phyloP scores from a whole-genome alignment of 1,140 invertebrate genomes.

The Sinonovacula constricta region DNA sequence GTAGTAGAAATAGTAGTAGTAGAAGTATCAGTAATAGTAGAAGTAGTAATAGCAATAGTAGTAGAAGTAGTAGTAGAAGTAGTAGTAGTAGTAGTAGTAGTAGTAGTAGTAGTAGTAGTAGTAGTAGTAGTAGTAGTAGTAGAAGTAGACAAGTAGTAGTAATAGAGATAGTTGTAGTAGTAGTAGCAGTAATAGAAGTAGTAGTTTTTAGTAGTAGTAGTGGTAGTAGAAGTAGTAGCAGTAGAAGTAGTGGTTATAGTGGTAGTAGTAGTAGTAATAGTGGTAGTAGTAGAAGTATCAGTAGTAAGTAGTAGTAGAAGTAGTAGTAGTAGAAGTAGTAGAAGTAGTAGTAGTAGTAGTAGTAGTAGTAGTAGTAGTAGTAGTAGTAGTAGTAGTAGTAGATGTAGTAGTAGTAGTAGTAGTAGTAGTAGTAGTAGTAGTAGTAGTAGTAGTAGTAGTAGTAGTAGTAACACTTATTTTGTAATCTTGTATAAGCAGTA shows the following conservation, averaged over 20 bases:
- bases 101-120: slow-evolving; percentile 44
- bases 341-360: slow-evolving; percentile 26
- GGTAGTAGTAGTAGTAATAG: slow-evolving; percentile 5
- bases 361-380: slow-evolving; percentile 16
- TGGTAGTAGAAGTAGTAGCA: no score
- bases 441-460: slow-evolving; percentile 28
- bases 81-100: slow-evolving; percentile 43
- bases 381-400: slow-evolving; percentile 12
- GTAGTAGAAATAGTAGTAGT: no score
- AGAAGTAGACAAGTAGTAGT: slow-evolving; percentile 15
- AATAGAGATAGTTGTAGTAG: slow-evolving; percentile 7
- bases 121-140: slow-evolving; percentile 38
- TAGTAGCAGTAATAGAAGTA: slow-evolving; percentile 24
- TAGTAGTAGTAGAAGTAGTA: slow-evolving; percentile 5
- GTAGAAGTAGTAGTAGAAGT: slow-evolving; percentile 40
- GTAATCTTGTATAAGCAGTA: no score
- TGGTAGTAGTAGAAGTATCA: no score
- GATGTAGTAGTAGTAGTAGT: slow-evolving; percentile 29
- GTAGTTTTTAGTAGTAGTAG: no score
- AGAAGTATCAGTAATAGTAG: slow-evolving; percentile 19
- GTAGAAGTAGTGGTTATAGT: slow-evolving; percentile 11
- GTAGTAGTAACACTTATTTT: no score
- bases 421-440: slow-evolving; percentile 10
- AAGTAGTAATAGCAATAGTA: slow-evolving; percentile 33
- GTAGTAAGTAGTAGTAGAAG: slow-evolving; percentile 7